Evolutionary conservation across 35 echinoderm and acorn worm genomes (phyloP).

Genomic region (Chiridota heheva): DNA sequence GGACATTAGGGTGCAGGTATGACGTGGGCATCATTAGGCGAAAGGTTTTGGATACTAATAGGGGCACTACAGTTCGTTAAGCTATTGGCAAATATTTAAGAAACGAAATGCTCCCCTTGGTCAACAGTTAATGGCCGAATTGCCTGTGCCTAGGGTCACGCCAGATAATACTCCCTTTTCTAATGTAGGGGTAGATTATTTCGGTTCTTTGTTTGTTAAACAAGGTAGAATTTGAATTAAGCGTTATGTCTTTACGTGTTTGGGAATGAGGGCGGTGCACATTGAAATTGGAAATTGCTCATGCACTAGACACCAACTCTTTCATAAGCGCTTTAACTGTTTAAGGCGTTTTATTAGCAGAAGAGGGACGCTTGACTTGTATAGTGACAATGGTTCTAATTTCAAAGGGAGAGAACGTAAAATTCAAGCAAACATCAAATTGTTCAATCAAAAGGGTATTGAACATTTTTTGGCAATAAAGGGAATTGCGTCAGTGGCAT

Average conservation of each 20-base stretch:
- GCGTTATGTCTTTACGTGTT: conserved; percentile 50
- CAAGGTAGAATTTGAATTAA: conserved; percentile 18
- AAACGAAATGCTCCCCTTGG: neutral
- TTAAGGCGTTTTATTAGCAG: no score
- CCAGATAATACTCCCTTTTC: conserved; percentile 50
- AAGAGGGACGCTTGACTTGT: no score
- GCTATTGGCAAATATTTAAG: conserved; percentile 32
- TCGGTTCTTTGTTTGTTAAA: conserved; percentile 29
- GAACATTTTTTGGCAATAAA: no score
- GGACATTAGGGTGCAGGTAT: conserved; percentile 5
- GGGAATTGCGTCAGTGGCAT: no score
- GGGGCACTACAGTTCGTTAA: neutral
- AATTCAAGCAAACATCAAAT: no score
- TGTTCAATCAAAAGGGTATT: no score
- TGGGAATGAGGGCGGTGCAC: conserved; percentile 32
- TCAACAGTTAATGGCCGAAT: conserved; percentile 48
- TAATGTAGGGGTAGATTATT: conserved; percentile 46
- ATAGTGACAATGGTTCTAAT: no score
- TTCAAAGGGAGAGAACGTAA: no score
- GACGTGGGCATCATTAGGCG: neutral
- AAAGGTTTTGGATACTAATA: conserved; percentile 24
- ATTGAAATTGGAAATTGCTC: conserved; percentile 25
- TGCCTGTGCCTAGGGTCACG: conserved; percentile 25
- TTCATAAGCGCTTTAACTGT: conserved; percentile 35
- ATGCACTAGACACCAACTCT: conserved; percentile 35